A percentile compares a stretch with the other conserved stretches of the same genome.
Evolutionary conservation across 2,113 vertebrate species (phyloP).

Genomic region (Apodemus speciosus): DNA sequence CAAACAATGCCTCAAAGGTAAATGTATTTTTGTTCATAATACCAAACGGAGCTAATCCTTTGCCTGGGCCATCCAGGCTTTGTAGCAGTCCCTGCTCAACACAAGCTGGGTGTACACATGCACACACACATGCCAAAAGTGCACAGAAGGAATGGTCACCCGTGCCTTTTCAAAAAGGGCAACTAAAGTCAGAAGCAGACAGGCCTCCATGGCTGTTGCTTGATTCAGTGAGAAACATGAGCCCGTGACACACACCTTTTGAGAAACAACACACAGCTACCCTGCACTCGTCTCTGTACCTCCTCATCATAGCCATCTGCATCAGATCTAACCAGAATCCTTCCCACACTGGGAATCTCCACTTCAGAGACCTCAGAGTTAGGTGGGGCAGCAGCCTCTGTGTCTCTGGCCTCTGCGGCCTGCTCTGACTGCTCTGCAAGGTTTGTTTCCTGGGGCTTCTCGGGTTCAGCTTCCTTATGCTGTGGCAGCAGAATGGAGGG

Average conservation of each 20-base stretch:
- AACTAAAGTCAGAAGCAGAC: background rate
- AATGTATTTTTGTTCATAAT: background rate
- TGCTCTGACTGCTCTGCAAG: conserved; percentile 80
- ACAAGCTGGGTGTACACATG: background rate
- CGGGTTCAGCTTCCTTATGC: conserved; percentile 81
- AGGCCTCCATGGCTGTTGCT: background rate
- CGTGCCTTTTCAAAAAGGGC: background rate
- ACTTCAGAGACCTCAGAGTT: conserved; percentile 94
- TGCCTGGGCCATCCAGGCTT: background rate
- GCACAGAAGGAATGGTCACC: background rate
- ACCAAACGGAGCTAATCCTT: background rate
- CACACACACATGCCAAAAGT: background rate
- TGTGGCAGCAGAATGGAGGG: conserved; percentile 75
- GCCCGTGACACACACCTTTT: background rate
- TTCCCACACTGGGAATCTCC: conserved; percentile 97
- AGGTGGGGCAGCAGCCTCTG: conserved; percentile 79
- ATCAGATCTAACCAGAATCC: conserved; percentile 94
- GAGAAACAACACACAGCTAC: background rate
- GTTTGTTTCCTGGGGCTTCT: conserved; percentile 77
- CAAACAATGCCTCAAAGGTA: background rate
- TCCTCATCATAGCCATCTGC: conserved; percentile 98
- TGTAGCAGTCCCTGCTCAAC: background rate
- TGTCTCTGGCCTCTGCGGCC: conserved; percentile 67
- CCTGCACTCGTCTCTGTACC: conserved; percentile 85
- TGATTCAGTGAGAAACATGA: background rate